phyloP scores from a whole-genome alignment of 2,797 vertebrate genomes.

The Eulemur albifrons region DNA sequence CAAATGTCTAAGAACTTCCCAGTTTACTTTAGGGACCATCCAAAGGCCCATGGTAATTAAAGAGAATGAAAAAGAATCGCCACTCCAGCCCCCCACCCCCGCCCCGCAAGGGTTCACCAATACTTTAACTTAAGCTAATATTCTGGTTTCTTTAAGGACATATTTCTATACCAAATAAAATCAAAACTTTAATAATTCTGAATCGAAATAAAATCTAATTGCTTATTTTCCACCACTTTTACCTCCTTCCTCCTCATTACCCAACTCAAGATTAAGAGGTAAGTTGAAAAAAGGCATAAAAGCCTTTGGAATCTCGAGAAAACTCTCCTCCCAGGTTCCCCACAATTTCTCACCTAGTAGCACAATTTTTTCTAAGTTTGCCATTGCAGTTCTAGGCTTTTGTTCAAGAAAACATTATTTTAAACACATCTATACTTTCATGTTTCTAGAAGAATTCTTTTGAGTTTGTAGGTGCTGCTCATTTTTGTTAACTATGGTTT shows the following conservation, averaged over 20 bases:
- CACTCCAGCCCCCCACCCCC: background rate
- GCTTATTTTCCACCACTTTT: background rate
- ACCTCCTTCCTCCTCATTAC: background rate
- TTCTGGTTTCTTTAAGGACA: conserved; percentile 1
- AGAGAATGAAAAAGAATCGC: background rate
- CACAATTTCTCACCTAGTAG: background rate
- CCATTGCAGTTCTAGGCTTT: background rate
- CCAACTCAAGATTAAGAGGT: background rate
- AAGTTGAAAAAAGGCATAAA: background rate
- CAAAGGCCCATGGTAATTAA: conserved; percentile 6
- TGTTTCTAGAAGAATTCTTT: background rate
- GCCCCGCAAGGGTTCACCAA: background rate
- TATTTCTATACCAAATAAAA: background rate
- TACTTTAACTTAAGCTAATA: conserved; percentile 42
- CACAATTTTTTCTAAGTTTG: background rate
- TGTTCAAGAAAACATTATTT: background rate
- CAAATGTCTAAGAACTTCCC: conserved; percentile 64
- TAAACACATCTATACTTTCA: background rate
- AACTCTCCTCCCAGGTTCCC: background rate
- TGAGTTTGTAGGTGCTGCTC: background rate
- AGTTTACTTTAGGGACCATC: conserved; percentile 57
- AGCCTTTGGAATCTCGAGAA: background rate
- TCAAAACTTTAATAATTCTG: conserved; percentile 12
- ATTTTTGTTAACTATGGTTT: conserved; percentile 56
- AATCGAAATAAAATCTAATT: background rate